These are phyloP conservation scores for Melanostigma gelatinosum DNA, from an alignment of 2,113 vertebrate genomes.

Conservation along the genomic window DNA sequence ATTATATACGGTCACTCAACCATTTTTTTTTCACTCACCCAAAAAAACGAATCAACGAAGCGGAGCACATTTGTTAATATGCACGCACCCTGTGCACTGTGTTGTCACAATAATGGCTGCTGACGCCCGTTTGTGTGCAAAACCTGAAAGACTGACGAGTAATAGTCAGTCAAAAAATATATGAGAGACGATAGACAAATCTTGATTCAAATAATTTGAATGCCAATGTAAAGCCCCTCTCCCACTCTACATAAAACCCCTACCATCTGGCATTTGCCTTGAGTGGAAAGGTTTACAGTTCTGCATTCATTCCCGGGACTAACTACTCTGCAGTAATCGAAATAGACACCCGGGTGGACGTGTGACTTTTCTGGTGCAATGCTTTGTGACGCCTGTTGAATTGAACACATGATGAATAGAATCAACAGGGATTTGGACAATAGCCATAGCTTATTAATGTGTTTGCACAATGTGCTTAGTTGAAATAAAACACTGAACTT, in stretches of 20 bases:
- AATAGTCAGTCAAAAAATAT: neutral
- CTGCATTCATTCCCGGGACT: too few relatives aligned
- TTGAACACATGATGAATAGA: neutral
- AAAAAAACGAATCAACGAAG: neutral
- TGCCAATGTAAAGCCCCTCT: neutral
- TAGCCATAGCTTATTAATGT: neutral
- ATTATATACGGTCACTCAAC: neutral
- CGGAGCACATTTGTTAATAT: slow-evolving; percentile 2
- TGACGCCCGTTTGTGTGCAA: neutral
- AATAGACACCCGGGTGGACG: too few relatives aligned
- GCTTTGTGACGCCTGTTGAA: too few relatives aligned
- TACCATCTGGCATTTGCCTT: too few relatives aligned
- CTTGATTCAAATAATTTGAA: slow-evolving; percentile 4
- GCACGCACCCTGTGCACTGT: slow-evolving; percentile 17
- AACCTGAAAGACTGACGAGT: neutral
- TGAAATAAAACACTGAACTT: too few relatives aligned
- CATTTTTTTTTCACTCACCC: neutral
- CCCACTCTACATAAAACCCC: too few relatives aligned
- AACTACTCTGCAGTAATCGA: too few relatives aligned
- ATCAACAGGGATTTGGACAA: neutral
- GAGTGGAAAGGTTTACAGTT: too few relatives aligned
- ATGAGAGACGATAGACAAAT: neutral
- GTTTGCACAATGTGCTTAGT: too few relatives aligned
- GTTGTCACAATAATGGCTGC: neutral
- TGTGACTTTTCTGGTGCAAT: too few relatives aligned